phyloP scores from a whole-genome alignment of 2,113 vertebrate genomes.

The Plecturocebus donacophilus region DNA sequence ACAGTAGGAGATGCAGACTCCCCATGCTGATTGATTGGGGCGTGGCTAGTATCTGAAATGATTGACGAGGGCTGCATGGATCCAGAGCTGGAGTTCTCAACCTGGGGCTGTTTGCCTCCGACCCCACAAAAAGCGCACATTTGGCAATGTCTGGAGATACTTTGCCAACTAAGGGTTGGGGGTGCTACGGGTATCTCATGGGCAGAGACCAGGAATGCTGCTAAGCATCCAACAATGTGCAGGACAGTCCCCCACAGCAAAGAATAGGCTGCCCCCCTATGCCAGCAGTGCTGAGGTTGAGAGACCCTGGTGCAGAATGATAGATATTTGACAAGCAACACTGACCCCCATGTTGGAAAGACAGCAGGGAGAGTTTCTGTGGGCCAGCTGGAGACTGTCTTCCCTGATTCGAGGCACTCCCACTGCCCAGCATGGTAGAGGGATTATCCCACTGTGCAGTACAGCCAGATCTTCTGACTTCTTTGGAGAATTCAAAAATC shows the following conservation, averaged over 20 bases:
- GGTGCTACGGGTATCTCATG: background rate
- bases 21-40: no score
- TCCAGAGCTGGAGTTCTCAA: background rate
- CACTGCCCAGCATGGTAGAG: background rate
- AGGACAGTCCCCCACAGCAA: background rate
- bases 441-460: background rate
- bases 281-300: background rate
- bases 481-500: background rate
- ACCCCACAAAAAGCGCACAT: background rate
- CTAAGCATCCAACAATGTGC: background rate
- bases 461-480: background rate
- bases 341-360: background rate
- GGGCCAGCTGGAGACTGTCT: background rate
- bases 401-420: background rate
- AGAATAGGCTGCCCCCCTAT: background rate
- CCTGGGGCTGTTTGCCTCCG: background rate
- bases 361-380: background rate
- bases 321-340: background rate
- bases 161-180: background rate
- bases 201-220: background rate
- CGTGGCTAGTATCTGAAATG: background rate
- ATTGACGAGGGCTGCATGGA: background rate
- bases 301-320: background rate
- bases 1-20: background rate
- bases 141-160: background rate